Evolutionary conservation across 2,113 vertebrate species (phyloP), one percentile per base, ranked within the genome.

Genomic region (Pandion haliaetus): DNA sequence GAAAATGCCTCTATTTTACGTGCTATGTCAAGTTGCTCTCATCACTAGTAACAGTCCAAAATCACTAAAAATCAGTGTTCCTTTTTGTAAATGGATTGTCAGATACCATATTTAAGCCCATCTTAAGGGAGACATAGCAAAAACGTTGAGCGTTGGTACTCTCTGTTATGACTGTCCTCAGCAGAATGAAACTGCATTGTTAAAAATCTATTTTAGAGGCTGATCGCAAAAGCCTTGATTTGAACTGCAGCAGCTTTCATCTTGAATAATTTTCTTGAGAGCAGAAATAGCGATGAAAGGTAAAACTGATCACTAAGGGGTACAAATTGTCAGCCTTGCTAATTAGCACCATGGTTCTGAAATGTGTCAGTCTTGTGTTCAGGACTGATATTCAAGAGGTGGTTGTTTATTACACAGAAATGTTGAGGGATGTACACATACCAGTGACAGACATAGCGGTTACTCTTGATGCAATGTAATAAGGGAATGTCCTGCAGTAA

Each of bases 381-480:
- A 8, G 69, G 44, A 26, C 40, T 26, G 38, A 18, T 3, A 1
- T 6, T 73, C 29, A 5, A 21, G 50, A 34, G 40, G 17, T 8
- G 42, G 34, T 12, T 18, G 40, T 12, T 94, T 11, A 4, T 17
- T 3, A 3, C 29, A 2, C 14, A 19, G 34, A 44, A 7, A 8
- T 1, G 25, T 8, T 2, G 2, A 77, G 81, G 20, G 5, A 7
- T 5, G 19, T 12, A 8, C 5, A 1, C 4, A 32, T 12, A 5
- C 12, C 21, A 21, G 4, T 29, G 61, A 57, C 29, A 28, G 31
- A 79, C 8, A 2, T 6, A 9, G n/a, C 16, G 12, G 36, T 34
- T 12, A 20, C 31, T 40, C 1, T 2, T 36, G 45, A 6, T 62
- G 20, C 55, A 19, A 1, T 2, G 6, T 19, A 36, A 0, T 2